Conservation (phyloP, 2,888 invertebrate genomes). For the Steinernema carpocapsae region DNA sequence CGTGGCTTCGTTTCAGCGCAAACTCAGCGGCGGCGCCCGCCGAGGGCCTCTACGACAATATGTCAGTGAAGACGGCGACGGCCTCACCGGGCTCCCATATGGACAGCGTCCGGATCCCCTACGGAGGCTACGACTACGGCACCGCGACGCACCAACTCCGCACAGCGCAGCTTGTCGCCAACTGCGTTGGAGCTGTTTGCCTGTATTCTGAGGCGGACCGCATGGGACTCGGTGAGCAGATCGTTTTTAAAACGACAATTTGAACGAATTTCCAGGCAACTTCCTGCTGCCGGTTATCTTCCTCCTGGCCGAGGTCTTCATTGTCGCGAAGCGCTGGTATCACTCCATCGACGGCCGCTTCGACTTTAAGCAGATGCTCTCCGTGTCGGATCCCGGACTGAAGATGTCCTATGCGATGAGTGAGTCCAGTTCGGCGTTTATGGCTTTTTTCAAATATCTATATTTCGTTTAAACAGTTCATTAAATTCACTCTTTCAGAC, state of each 20-base stretch:
- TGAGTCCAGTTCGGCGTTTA: neutral
- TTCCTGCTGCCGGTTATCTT: conserved; percentile 46
- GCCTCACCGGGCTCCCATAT: neutral
- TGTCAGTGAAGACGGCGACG: neutral
- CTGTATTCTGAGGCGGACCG: conserved; percentile 43
- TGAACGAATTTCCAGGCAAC: conserved; percentile 33
- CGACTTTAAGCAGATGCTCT: conserved; percentile 44
- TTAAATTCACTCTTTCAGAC: conserved; percentile 34
- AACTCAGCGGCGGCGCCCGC: too few relatives aligned
- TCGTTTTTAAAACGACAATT: conserved; percentile 10
- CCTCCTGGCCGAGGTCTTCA: conserved; percentile 38
- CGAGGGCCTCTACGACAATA: conserved; percentile 1
- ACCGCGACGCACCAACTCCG: conserved; percentile 44
- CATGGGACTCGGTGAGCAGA: conserved; percentile 21
- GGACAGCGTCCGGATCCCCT: neutral
- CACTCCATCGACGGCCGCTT: conserved; percentile 45
- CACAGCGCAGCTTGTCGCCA: conserved; percentile 44
- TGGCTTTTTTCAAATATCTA: too few relatives aligned
- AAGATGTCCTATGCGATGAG: conserved; percentile 44
- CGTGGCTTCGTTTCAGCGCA: too few relatives aligned
- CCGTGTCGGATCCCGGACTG: conserved; percentile 35
- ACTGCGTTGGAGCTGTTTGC: conserved; percentile 41
- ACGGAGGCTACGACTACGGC: neutral
- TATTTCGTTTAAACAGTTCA: neutral
- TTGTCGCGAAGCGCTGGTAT: conserved; percentile 48